phyloP scores from a whole-genome alignment of 2,797 vertebrate species.

The Rhyacichthys aspro region DNA sequence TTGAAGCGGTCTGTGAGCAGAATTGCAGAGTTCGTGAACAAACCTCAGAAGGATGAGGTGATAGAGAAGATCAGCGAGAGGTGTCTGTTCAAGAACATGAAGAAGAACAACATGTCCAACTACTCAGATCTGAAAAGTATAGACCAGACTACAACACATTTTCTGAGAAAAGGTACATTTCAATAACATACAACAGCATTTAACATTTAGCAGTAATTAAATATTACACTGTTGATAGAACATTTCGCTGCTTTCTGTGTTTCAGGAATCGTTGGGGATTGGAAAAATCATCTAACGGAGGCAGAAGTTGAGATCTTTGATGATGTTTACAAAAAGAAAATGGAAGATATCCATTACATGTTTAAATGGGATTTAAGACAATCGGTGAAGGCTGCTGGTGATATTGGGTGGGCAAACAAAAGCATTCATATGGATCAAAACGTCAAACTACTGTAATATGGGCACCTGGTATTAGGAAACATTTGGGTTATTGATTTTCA shows the following conservation, averaged over 20 bases:
- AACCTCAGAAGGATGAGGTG: conserved; percentile 60
- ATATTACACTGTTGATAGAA: no score
- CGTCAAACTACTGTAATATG: no score
- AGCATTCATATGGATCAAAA: no score
- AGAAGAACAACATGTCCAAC: conserved; percentile 82
- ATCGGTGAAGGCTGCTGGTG: no score
- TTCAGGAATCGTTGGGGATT: conserved; percentile 77
- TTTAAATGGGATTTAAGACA: conserved; percentile 78
- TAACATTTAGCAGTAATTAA: no score
- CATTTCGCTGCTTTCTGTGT: conserved; percentile 22
- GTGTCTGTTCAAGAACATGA: conserved; percentile 81
- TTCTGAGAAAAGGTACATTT: conserved; percentile 78
- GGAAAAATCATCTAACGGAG: conserved; percentile 72
- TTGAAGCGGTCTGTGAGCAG: conserved; percentile 65
- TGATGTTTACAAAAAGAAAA: conserved; percentile 68
- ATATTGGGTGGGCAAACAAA: no score
- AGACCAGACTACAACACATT: conserved; percentile 72
- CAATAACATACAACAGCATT: background rate
- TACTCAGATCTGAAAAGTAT: conserved; percentile 72
- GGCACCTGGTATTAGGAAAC: no score
- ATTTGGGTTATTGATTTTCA: no score
- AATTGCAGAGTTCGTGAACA: conserved; percentile 70
- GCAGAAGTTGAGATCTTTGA: conserved; percentile 70
- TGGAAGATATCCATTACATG: conserved; percentile 67
- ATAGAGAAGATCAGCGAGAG: conserved; percentile 65